These are phyloP conservation scores for Pollenia angustigena DNA, from an alignment of 2,888 invertebrate species.

Conservation along the genomic window DNA sequence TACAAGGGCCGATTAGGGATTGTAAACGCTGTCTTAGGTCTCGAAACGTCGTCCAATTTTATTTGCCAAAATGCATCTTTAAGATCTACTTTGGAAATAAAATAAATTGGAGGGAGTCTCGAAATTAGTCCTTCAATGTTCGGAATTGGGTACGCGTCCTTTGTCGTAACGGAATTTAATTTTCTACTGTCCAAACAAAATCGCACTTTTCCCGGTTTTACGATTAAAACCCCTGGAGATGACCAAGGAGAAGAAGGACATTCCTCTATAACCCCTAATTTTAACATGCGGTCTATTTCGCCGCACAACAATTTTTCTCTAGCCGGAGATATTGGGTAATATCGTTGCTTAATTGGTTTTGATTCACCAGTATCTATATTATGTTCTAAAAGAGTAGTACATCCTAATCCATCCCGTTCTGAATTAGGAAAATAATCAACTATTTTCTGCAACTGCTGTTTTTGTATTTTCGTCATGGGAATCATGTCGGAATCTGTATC, in stretches of 20 bases:
- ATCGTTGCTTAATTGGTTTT: conserved; percentile 26
- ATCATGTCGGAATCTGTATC: not conserved
- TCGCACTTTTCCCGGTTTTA: not conserved
- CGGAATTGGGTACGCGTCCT: not conserved
- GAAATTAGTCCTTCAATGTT: conserved; percentile 36
- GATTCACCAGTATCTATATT: conserved; percentile 9
- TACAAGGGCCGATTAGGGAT: conserved; percentile 11
- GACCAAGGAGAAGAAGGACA: not conserved
- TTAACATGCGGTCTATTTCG: conserved; percentile 33
- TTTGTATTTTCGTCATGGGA: not conserved
- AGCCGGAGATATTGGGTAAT: conserved; percentile 10
- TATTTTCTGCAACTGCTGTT: not conserved
- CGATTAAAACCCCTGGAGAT: not conserved
- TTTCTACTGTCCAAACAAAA: conserved; percentile 26
- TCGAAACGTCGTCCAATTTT: not conserved
- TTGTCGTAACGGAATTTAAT: conserved; percentile 1
- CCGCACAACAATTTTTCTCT: conserved; percentile 3
- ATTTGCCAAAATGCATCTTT: conserved; percentile 14
- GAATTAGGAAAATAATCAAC: conserved; percentile 7
- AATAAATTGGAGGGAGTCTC: conserved; percentile 43
- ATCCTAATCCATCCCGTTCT: conserved; percentile 2
- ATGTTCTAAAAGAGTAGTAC: conserved; percentile 24
- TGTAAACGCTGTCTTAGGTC: conserved; percentile 29
- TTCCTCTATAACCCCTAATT: conserved; percentile 9
- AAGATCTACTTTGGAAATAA: not conserved